phyloP scores from a whole-genome alignment of 2,888 invertebrate genomes.

The Tenthredo notha region DNA sequence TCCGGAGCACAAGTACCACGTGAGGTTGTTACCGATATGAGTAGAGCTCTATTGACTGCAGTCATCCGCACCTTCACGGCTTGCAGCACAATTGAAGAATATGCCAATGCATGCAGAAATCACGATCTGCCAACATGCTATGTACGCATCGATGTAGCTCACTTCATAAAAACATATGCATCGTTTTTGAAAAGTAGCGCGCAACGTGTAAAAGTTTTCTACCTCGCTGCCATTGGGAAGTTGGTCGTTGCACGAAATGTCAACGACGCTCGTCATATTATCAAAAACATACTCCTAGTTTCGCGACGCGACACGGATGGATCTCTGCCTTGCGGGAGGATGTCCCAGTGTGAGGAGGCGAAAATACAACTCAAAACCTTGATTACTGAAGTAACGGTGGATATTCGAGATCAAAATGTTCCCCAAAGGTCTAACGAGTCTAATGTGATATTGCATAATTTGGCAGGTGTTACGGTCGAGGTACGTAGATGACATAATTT shows the following conservation, averaged over 20 bases:
- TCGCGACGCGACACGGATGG: slow-evolving; percentile 51
- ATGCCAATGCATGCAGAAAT: too few species aligned
- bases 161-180: neutral
- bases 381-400: neutral
- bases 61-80: too few species aligned
- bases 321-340: neutral
- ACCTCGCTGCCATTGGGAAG: slow-evolving; percentile 54
- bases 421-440: neutral
- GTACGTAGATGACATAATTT: neutral
- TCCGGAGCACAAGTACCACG: neutral
- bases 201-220: slow-evolving; percentile 47
- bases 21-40: too few species aligned
- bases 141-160: neutral
- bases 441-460: neutral
- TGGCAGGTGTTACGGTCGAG: neutral
- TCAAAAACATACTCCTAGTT: slow-evolving; percentile 47
- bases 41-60: too few species aligned
- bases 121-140: neutral
- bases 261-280: slow-evolving; percentile 52
- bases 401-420: slow-evolving; percentile 11
- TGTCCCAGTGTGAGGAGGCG: neutral
- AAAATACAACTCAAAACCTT: neutral
- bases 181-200: neutral
- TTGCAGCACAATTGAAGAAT: too few species aligned
- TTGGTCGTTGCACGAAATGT: slow-evolving; percentile 43